Conservation (phyloP, 2,888 invertebrate genomes). For the Lacanobia oleracea region DNA sequence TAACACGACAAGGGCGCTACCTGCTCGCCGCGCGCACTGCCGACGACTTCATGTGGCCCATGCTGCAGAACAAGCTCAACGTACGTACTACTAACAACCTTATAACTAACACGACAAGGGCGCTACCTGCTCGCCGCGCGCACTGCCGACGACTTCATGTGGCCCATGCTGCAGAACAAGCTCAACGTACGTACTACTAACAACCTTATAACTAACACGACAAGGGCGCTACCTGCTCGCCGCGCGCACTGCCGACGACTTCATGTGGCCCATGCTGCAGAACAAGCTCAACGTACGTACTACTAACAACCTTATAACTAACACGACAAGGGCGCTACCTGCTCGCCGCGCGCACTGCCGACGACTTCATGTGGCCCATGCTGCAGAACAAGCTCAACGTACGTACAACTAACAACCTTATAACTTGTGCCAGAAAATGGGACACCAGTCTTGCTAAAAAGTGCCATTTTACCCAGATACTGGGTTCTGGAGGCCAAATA, state of each 20-base stretch:
- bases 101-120: too few relatives aligned
- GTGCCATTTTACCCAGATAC: too few relatives aligned
- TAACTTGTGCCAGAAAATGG: too few relatives aligned
- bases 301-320: background rate
- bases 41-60: slow-evolving; percentile 97
- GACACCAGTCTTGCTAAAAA: too few relatives aligned
- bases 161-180: slow-evolving; percentile 96
- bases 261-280: slow-evolving; percentile 97
- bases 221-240: slow-evolving; percentile 97
- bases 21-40: slow-evolving; percentile 96
- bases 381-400: slow-evolving; percentile 93
- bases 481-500: too few relatives aligned
- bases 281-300: slow-evolving; percentile 90
- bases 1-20: too few relatives aligned
- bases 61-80: slow-evolving; percentile 94
- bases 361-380: slow-evolving; percentile 97
- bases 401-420: slow-evolving; percentile 30
- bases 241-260: slow-evolving; percentile 96
- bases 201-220: too few relatives aligned
- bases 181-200: slow-evolving; percentile 77
- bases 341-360: slow-evolving; percentile 96
- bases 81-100: slow-evolving; percentile 67
- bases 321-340: too few relatives aligned
- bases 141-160: slow-evolving; percentile 98
- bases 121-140: slow-evolving; percentile 96